Evolutionary conservation across 2,113 vertebrate species (phyloP).

Genomic region (Salvelinus alpinus): DNA sequence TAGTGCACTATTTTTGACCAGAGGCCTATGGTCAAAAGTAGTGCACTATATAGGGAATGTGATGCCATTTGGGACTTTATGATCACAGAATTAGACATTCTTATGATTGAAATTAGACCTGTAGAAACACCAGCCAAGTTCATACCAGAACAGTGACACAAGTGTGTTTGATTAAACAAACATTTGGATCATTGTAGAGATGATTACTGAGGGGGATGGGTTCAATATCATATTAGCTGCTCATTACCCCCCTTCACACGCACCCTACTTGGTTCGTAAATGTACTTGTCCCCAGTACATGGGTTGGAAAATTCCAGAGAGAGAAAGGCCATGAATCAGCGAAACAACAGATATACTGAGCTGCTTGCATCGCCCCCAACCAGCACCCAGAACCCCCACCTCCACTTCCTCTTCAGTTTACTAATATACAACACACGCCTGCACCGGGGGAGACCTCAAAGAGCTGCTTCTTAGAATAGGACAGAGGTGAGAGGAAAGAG

Average conservation of each 20-base stretch:
- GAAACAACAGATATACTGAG: constrained; percentile 24
- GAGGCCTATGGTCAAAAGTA: no score
- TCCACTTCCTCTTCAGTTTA: constrained; percentile 69
- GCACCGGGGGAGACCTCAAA: constrained; percentile 56
- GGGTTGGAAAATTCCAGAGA: constrained; percentile 50
- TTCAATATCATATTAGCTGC: background rate
- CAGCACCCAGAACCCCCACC: background rate
- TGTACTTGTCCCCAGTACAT: constrained; percentile 17
- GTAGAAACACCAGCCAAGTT: no score
- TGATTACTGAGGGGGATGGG: no score
- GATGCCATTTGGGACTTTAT: no score
- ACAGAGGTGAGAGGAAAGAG: constrained; percentile 48
- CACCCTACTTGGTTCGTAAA: background rate
- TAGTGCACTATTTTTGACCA: no score
- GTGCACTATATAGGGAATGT: no score
- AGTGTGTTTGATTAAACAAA: no score
- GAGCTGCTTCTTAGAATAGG: constrained; percentile 58
- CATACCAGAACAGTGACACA: no score
- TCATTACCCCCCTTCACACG: background rate
- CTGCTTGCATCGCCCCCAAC: constrained; percentile 27
- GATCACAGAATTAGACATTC: no score
- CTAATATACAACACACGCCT: constrained; percentile 49
- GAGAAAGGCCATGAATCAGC: constrained; percentile 49
- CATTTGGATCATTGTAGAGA: no score
- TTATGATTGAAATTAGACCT: no score